These are phyloP conservation scores for Lerema accius DNA, from an alignment of 1,140 invertebrate species.

Conservation along the genomic window DNA sequence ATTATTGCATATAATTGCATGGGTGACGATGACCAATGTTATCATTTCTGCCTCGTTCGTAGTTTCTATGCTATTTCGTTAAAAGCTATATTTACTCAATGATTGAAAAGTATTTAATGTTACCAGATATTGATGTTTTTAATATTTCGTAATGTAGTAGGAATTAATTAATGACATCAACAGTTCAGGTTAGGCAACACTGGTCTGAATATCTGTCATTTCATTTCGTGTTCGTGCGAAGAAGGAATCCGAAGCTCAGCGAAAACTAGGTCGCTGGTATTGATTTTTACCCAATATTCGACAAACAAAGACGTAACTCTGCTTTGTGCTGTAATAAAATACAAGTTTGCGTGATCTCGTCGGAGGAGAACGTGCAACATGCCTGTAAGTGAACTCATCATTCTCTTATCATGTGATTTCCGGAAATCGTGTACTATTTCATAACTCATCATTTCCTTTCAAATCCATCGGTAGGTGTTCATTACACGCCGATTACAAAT, in stretches of 20 bases:
- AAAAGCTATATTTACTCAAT: too few species aligned
- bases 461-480: slow-evolving; percentile 23
- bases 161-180: neutral
- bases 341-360: slow-evolving; percentile 50
- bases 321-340: slow-evolving; percentile 51
- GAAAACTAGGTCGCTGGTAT: slow-evolving; percentile 76
- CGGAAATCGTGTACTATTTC: slow-evolving; percentile 54
- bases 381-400: slow-evolving; percentile 65
- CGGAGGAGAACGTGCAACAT: slow-evolving; percentile 56
- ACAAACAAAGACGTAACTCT: slow-evolving; percentile 69
- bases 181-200: slow-evolving; percentile 16
- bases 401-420: slow-evolving; percentile 62
- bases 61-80: too few species aligned
- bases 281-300: slow-evolving; percentile 74
- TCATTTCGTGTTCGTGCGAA: slow-evolving; percentile 60
- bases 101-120: too few species aligned
- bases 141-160: too few species aligned
- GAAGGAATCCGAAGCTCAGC: slow-evolving; percentile 56
- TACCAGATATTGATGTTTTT: too few species aligned
- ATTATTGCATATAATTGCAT: too few species aligned
- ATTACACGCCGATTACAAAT: slow-evolving; percentile 39
- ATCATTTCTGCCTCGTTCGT: too few species aligned
- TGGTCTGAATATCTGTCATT: slow-evolving; percentile 54
- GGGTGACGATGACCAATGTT: too few species aligned
- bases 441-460: slow-evolving; percentile 55